Evolutionary conservation across 2,113 vertebrate genomes (phyloP), one percentile per base, ranked within the genome.

Genomic region (Oncorhynchus kisutch): DNA sequence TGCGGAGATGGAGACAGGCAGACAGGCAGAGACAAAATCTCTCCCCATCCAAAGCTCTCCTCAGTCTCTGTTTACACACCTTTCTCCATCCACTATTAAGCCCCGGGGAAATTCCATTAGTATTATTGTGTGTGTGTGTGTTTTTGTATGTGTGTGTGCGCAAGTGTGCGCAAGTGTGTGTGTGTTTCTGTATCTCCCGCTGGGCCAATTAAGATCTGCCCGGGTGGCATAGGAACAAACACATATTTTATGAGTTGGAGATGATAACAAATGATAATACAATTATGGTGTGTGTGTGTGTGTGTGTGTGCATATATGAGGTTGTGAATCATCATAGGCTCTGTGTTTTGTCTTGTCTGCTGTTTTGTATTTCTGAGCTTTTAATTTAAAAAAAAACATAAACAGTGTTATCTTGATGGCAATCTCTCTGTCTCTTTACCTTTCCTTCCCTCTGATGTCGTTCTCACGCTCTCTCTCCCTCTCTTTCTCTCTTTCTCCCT

Each of bases 121-220:
- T 54, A 16, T 51, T 51, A 51, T 60, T 76, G 62, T 71, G 73
- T 72, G 77, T 25, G 25, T 48, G 75, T 74, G 75, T 62, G 45
- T 74, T 57, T 85, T 68, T 66, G 24, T 81, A 29, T 14, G 18
- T 67, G 12, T 76, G 71, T 64, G 31, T 77, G 34, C 75, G 1
- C 5, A 6, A 6, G 2, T 71, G 65, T 71, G 66, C 78, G 34
- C 77, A 1, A 70, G 65, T 71, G 66, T 86, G 65, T 75, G 65
- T 24, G 66, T 57, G 66, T 29, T 25, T 69, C 25, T 39, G 51
- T 68, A 66, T 75, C 84, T 87, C 88, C 88, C 83, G 3, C 1
- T 86, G 90, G 88, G 85, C 82, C 79, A 79, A 78, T 64, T 8
- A 64, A 51, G 22, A 54, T 81, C 14, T 39, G n/a, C 34, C 29